Base-by-base conservation (phyloP, 2,113 vertebrate species). In the Paracanthobrama guichenoti region DNA sequence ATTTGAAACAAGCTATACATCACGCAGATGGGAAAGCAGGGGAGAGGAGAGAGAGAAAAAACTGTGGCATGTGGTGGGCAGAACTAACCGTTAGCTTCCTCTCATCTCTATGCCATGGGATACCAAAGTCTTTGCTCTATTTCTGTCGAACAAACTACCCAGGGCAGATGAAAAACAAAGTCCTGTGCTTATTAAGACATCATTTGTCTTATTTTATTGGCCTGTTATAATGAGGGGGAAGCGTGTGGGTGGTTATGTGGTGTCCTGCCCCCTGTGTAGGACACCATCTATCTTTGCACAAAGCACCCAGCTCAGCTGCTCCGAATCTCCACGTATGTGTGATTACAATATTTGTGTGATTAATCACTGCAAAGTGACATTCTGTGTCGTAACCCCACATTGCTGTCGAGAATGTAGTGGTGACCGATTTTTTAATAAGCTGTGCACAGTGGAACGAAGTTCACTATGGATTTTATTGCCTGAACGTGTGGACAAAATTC, bases 1-100 rank as follows among this genome's bases (percentile, higher is more conserved):
- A 53, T 83, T 85, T 81, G 87, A 87, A 89, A 87, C 87, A 80
- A 89, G 83, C 72, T 75, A 88, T 89, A 87, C 67, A 88, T 86
- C 86, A 90, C 55, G 13, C 20, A 60, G n/a, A 82, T 76, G 79
- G 62, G 69, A 77, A 55, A 55, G 53, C 69, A 74, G 44, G 20
- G 39, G 14, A 78, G 55, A n/a, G 10, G n/a, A 59, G 71, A 55
- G 22, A 50, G 28, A 73, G 12, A 44, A 24, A 31, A 57, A 76
- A 48, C 14, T 9, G 57, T 79, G 59, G 42, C 26, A 66, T 1
- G 26, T 48, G 60, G 26, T 3, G 46, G 28, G 60, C 26, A 66
- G 78, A 80, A 66, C 26, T 67, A 80, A 67, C 60, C 6, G 79
- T 67, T 64, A 79, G 59, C n/a, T 67, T 80, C 26, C 26, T 75